Evolutionary conservation across 2,797 vertebrate genomes (phyloP).

Genomic region (Coregonus suidteri): DNA sequence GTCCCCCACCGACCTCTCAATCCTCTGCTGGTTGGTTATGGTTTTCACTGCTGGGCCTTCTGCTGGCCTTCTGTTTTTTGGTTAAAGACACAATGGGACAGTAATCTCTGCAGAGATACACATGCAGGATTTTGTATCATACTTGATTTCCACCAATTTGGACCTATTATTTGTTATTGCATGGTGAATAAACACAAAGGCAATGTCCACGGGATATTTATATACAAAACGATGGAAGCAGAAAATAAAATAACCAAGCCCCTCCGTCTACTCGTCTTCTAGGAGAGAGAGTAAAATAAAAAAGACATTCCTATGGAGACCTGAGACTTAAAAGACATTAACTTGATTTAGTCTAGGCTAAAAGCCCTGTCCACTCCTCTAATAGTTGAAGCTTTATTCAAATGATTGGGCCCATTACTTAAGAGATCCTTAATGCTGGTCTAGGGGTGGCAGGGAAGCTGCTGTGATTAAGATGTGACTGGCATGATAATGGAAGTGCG

Average conservation of each 20-base stretch:
- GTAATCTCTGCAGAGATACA: background rate
- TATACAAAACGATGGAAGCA: background rate
- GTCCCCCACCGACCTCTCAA: slow-evolving; percentile 6
- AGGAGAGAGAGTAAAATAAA: slow-evolving; percentile 16
- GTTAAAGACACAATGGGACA: background rate
- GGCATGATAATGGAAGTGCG: slow-evolving; percentile 74
- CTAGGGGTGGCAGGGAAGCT: slow-evolving; percentile 46
- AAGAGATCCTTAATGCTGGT: slow-evolving; percentile 56
- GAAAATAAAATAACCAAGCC: background rate
- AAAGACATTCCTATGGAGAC: slow-evolving; percentile 40
- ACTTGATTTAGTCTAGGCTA: slow-evolving; percentile 55
- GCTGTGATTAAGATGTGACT: slow-evolving; percentile 75
- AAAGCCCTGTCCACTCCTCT: slow-evolving; percentile 48
- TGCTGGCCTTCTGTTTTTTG: background rate
- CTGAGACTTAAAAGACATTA: slow-evolving; percentile 48
- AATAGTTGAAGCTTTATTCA: slow-evolving; percentile 48
- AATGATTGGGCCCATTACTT: slow-evolving; percentile 62
- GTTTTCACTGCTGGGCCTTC: background rate
- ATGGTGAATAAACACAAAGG: background rate
- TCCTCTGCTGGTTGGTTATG: slow-evolving; percentile 5
- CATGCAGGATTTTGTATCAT: background rate
- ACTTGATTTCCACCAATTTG: background rate
- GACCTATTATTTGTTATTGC: background rate
- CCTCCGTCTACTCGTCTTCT: slow-evolving; percentile 19
- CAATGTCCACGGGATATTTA: background rate